These are phyloP conservation scores for Laodelphax striatellus DNA, from an alignment of 1,140 invertebrate species.

Conservation along the genomic window DNA sequence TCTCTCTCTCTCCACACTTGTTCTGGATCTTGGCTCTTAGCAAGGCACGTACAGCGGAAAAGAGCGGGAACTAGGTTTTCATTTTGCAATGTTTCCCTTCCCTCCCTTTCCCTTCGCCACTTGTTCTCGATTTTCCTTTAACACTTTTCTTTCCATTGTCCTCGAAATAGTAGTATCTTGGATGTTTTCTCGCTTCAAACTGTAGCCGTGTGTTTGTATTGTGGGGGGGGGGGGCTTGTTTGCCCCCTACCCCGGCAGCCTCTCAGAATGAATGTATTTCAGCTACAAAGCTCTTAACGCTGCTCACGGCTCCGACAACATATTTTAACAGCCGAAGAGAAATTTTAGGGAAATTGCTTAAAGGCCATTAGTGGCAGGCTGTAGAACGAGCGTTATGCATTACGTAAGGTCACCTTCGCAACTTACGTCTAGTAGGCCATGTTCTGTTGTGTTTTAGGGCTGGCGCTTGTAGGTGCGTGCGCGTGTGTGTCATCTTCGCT, in stretches of 20 bases:
- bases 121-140: constrained; percentile 3
- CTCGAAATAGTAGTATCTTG: constrained; percentile 1
- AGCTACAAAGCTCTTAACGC: constrained; percentile 1
- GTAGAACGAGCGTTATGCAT: background rate
- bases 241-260: background rate
- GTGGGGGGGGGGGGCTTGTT: too few species aligned
- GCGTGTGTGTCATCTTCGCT: too few species aligned
- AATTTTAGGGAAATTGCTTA: constrained; percentile 4
- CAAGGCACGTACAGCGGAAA: too few species aligned
- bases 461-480: too few species aligned
- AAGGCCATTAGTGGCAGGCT: background rate
- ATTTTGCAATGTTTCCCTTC: constrained; percentile 3
- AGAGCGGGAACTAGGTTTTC: background rate
- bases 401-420: background rate
- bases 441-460: too few species aligned
- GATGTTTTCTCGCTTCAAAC: constrained; percentile 5
- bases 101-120: background rate
- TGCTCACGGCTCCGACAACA: background rate
- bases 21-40: too few species aligned
- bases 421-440: too few species aligned
- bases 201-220: too few species aligned
- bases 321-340: background rate
- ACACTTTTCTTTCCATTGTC: background rate
- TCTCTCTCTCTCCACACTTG: too few species aligned
- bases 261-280: background rate